Evolutionary conservation across 2,888 invertebrate species (phyloP), one percentile per base, ranked within the genome.

Genomic region (Drosophila parthenogenetica): DNA sequence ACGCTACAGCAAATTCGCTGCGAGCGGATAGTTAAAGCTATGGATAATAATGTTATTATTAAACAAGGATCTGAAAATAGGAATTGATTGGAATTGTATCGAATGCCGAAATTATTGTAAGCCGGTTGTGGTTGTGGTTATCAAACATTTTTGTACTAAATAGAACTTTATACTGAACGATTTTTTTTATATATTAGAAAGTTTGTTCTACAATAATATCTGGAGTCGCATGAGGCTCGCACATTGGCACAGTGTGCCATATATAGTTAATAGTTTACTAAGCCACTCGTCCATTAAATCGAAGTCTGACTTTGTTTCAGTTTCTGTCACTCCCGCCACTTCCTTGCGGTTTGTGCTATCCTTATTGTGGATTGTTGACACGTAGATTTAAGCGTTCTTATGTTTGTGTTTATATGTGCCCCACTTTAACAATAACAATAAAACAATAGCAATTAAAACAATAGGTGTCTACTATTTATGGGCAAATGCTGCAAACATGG

Each of bases 401-500:
- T 85, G 85, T 81, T 81, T 81, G 81, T 81, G 81, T 82, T 82
- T 81, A 85, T 78, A 81, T 82, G 82, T 82, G 79, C 72, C 81
- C 85, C 74, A 82, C 81, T 82, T 82, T 69, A 82, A 77, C 71
- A 74, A 84, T 62, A 86, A 72, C 51, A 72, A 77, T 77, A 82
- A 83, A 81, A 79, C 69, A 79, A 73, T 80, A 86, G 82, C 79
- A 73, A 46, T 55, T 45, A 42, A 13, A 19, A 29, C 8, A 29
- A 29, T 75, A 53, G 45, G n/a, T n/a, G n/a, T n/a, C 46, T 16
- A 42, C 79, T 90, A 91, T 68, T 91, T 91, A 65, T 91, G 91
- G 3, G 92, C 90, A 65, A 93, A 93, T 40, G 93, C 91, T 48
- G 93, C 90, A 72, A 93, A 92, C 73, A 94, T 94, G 48, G 95